Evolutionary conservation across 2,797 vertebrate species (phyloP), one percentile per base, ranked within the genome.

Genomic region (Rhinogobio ventralis): DNA sequence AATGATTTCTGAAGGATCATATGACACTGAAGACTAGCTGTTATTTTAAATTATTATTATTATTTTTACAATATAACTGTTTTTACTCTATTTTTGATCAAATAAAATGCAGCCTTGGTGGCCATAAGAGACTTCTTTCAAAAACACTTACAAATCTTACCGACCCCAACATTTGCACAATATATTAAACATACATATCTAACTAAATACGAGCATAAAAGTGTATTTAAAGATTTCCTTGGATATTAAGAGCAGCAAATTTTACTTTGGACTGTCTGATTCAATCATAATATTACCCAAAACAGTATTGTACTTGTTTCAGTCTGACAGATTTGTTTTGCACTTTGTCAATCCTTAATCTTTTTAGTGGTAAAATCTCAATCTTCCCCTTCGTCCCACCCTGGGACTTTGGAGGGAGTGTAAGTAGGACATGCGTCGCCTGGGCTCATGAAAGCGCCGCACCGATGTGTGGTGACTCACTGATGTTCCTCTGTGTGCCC

Each of bases 401-500:
- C 33, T 45, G 82, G 42, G 49, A 82, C 71, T 76, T 57, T 72
- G 82, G 46, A 71, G 30, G 30, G 20, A 28, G 42, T 23, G 30
- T 42, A 81, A 86, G 79, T 74, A 84, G 72, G 81, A 76, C 85
- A 73, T 69, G 57, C 42, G 1, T 55, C 25, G 77, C 15, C 28
- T 15, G 82, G 79, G 77, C 30, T 69, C 39, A 36, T 53, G 69
- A 69, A 45, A 69, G 74, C 33, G n/a, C 39, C 1, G 33, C 28
- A 45, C 7, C 30, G 30, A 73, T 81, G 72, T 42, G 68, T 30
- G 87, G 53, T 39, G 19, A 10, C 76, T 84, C 62, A 55, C 82
- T 69, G 72, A 81, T 75, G 85, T 84, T 79, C 91, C 88, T 93
- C 92, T 92, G 90, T 90, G 91, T 90, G 91, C 90, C 81, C 87